A percentile compares a stretch with the other conserved stretches of the same genome.
These are phyloP conservation scores for Octodonta nipae DNA, from an alignment of 2,888 invertebrate species.

Conservation along the genomic window DNA sequence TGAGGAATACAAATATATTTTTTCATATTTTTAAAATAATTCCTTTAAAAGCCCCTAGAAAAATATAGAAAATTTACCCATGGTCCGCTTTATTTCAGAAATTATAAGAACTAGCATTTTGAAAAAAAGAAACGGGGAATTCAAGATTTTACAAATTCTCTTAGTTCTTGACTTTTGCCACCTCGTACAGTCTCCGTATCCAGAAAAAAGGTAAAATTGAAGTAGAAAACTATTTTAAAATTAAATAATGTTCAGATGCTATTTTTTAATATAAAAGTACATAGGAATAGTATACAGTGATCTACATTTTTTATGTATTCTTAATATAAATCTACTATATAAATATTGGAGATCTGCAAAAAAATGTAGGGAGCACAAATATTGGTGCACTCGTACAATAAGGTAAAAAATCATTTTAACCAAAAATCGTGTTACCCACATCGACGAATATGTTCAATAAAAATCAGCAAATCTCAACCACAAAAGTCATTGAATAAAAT, in stretches of 20 bases:
- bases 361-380: conserved; percentile 5
- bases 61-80: too few species aligned
- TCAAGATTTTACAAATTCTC: too few species aligned
- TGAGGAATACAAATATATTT: too few species aligned
- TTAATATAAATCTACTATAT: conserved; percentile 11
- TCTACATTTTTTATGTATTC: conserved; percentile 16
- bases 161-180: too few species aligned
- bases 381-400: neutral
- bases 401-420: neutral
- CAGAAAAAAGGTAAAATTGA: neutral
- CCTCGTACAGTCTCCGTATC: too few species aligned
- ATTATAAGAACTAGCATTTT: too few species aligned
- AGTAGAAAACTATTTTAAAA: neutral
- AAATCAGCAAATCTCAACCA: conserved; percentile 3
- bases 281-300: conserved; percentile 20
- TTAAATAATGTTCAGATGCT: neutral
- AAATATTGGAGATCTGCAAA: conserved; percentile 6
- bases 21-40: too few species aligned
- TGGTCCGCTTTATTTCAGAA: too few species aligned
- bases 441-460: neutral
- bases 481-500: conserved; percentile 6
- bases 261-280: conserved; percentile 25
- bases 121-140: too few species aligned
- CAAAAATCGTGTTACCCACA: conserved; percentile 1
- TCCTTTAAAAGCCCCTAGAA: too few species aligned